Evolutionary conservation across 1,140 invertebrate species (phyloP).

Genomic region (Leptopilina boulardi): DNA sequence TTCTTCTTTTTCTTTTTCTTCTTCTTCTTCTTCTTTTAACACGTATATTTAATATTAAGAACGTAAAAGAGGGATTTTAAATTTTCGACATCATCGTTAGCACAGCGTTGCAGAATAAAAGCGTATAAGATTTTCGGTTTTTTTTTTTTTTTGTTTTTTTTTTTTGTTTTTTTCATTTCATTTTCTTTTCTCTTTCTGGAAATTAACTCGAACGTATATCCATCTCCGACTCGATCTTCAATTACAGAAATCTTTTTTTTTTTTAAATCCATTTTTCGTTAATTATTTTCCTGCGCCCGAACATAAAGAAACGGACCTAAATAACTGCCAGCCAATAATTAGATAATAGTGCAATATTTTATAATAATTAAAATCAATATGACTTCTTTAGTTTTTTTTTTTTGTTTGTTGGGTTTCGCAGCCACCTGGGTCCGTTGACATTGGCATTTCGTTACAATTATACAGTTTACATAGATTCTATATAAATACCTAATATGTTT

Average conservation of each 20-base stretch:
- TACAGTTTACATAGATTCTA: conserved; percentile 74
- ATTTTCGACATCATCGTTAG: conserved; percentile 58
- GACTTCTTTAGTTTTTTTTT: neutral
- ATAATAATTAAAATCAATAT: neutral
- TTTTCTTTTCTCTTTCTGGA: conserved; percentile 45
- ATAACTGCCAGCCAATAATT: conserved; percentile 50
- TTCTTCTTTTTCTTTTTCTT: too few relatives aligned
- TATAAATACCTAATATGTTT: conserved; percentile 76
- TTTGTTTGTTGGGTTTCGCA: conserved; percentile 39
- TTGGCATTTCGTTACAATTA: conserved; percentile 76
- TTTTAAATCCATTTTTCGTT: conserved; percentile 43
- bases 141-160: conserved; percentile 41
- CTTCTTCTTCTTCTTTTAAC: too few relatives aligned
- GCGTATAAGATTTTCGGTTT: conserved; percentile 52
- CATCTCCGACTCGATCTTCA: conserved; percentile 36
- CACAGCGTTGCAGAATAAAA: conserved; percentile 68
- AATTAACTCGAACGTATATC: conserved; percentile 39
- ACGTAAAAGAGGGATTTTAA: conserved; percentile 47
- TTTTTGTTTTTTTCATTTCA: conserved; percentile 34
- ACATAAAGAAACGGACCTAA: conserved; percentile 55
- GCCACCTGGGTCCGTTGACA: conserved; percentile 67
- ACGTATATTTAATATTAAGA: conserved; percentile 8
- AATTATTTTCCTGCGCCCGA: conserved; percentile 59
- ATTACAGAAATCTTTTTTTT: conserved; percentile 37
- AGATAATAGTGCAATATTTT: neutral